phyloP scores from a whole-genome alignment of 2,888 invertebrate genomes.

The Sinodicranocentrus sp. region DNA sequence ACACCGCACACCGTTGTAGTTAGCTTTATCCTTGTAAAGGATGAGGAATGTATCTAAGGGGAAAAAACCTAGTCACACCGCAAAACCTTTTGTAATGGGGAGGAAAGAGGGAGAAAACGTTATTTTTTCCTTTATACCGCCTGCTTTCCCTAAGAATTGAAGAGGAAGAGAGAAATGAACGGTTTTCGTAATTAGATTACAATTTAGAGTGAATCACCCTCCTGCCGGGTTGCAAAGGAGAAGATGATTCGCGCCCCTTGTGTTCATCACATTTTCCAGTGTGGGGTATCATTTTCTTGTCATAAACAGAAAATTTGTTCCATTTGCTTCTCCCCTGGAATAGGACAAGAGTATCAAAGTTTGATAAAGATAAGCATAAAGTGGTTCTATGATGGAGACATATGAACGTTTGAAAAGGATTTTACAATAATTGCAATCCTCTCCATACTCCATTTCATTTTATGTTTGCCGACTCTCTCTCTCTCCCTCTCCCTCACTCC shows the following conservation, averaged over 20 bases:
- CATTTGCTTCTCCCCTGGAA: neutral
- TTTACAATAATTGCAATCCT: no score
- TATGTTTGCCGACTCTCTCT: no score
- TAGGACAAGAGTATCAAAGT: neutral
- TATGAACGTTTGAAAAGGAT: no score
- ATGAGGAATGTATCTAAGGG: neutral
- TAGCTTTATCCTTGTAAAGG: slow-evolving; percentile 1
- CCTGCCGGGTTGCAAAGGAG: no score
- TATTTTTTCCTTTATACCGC: slow-evolving; percentile 3
- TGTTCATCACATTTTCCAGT: no score
- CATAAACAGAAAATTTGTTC: slow-evolving; percentile 31
- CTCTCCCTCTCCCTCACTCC: no score
- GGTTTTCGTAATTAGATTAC: slow-evolving; percentile 64
- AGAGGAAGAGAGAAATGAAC: slow-evolving; percentile 60
- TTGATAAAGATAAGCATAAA: no score
- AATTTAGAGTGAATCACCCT: slow-evolving; percentile 60
- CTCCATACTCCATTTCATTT: no score
- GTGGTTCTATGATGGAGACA: no score
- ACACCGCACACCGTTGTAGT: neutral
- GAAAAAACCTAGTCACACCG: slow-evolving; percentile 26
- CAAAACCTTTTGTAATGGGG: slow-evolving; percentile 27
- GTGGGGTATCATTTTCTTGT: slow-evolving; percentile 27
- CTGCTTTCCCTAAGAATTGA: no score
- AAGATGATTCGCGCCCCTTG: no score
- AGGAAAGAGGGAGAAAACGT: slow-evolving; percentile 7